These are phyloP conservation scores for Campoplex nolae DNA, from an alignment of 2,888 invertebrate species.

Conservation along the genomic window DNA sequence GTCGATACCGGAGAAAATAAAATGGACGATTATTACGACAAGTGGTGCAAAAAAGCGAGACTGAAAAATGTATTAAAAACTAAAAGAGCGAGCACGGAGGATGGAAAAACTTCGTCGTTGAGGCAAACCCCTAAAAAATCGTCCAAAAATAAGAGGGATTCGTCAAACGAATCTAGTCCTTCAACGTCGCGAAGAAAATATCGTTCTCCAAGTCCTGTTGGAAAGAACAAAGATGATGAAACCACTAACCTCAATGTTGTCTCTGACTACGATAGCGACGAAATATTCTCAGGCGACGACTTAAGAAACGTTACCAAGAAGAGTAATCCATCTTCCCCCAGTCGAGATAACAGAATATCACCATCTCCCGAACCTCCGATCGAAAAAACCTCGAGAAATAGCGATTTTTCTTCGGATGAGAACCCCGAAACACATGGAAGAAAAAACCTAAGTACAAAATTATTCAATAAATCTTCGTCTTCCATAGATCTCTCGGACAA, in stretches of 20 bases:
- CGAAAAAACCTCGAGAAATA: background rate
- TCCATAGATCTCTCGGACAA: background rate
- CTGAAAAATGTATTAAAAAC: conserved; percentile 43
- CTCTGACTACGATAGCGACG: conserved; percentile 76
- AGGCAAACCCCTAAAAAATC: conserved; percentile 25
- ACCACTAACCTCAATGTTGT: conserved; percentile 52
- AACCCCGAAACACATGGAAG: background rate
- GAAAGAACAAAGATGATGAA: conserved; percentile 15
- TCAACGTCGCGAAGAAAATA: background rate
- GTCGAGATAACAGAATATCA: background rate
- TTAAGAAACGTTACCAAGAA: conserved; percentile 13
- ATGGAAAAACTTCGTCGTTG: conserved; percentile 27
- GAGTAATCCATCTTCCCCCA: background rate
- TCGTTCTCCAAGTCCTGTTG: conserved; percentile 1
- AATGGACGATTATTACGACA: conserved; percentile 69
- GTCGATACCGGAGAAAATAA: conserved; percentile 66
- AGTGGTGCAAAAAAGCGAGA: conserved; percentile 70
- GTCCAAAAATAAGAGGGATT: conserved; percentile 12
- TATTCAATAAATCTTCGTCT: conserved; percentile 5
- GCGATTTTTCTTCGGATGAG: conserved; percentile 14
- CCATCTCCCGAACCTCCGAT: background rate
- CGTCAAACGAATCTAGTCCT: conserved; percentile 42
- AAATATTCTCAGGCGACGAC: conserved; percentile 76
- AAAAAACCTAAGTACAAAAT: background rate
- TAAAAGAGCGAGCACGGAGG: conserved; percentile 20